Evolutionary conservation across 2,113 vertebrate species (phyloP), one percentile per base, ranked within the genome.

Genomic region (Vimba vimba): DNA sequence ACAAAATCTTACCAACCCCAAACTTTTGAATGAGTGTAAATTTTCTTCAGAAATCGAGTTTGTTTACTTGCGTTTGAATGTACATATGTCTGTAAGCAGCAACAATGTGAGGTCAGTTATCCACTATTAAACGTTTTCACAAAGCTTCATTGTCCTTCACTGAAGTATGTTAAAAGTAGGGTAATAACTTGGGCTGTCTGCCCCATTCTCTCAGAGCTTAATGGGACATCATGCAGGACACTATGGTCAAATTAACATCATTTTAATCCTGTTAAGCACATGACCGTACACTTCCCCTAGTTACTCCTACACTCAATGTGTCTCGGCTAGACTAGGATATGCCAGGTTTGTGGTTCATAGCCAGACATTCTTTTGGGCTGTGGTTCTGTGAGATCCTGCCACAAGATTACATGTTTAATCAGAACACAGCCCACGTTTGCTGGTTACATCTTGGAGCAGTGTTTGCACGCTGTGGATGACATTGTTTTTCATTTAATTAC

Each of bases 331-430:
- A 73, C 36, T 21, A 10, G 27, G 33, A 23, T 62, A 62, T 83
- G 39, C 30, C 36, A 21, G 76, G 74, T 75, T 74, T 84, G 83
- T 47, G 71, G 55, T 43, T 43, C 57, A 30, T 30, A 75, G 33
- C 71, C 79, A 83, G 71, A 88, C 87, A 88, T 88, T 85, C 47
- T 74, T 82, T 13, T 83, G 84, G 73, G 6, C 78, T 25, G 55
- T 47, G 78, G 66, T 47, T 81, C 59, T 80, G 57, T 30, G 39
- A 3, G 45, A 69, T 9, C 13, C 10, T 27, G 15, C 76, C 74
- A 59, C 75, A 85, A 43, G 66, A 74, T 50, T 52, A 62, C 75
- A 80, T 39, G 23, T 73, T 19, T 45, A 80, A 81, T 79, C 78
- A 64, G 57, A 87, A 69, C 62, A 77, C 33, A 82, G 43, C n/a